A percentile compares a stretch with the other conserved stretches of the same genome.
Evolutionary conservation across 2,888 invertebrate species (phyloP).

Genomic region (Heliconius sara): DNA sequence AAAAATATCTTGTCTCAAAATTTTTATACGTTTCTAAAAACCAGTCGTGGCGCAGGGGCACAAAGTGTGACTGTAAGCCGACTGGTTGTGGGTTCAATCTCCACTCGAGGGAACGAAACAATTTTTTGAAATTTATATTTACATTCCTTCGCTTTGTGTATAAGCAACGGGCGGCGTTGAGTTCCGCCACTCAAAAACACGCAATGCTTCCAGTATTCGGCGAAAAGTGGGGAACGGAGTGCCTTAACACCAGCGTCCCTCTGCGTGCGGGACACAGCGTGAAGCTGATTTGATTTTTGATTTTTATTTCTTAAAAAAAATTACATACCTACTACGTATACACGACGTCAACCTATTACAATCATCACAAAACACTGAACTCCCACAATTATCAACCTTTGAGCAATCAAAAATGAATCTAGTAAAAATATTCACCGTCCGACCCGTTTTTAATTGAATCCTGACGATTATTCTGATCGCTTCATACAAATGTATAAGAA

Average conservation of each 20-base stretch:
- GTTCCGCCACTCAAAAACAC: neutral
- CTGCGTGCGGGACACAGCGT: neutral
- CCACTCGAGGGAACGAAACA: too few species aligned
- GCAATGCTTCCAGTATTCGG: neutral
- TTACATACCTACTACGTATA: neutral
- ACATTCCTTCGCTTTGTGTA: too few species aligned
- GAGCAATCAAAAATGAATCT: constrained; percentile 25
- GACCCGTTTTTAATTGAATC: constrained; percentile 52
- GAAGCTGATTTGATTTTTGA: neutral
- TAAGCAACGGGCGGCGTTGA: too few species aligned
- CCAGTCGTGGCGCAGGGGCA: too few species aligned
- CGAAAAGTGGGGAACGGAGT: neutral
- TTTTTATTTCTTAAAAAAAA: too few species aligned
- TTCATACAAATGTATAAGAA: constrained; percentile 52
- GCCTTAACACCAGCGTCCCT: neutral
- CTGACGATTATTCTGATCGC: constrained; percentile 50
- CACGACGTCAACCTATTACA: neutral
- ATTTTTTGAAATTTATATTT: too few species aligned
- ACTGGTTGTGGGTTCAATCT: too few species aligned
- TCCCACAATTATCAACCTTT: constrained; percentile 16
- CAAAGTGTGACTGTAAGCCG: too few species aligned
- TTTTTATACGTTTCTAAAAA: too few species aligned
- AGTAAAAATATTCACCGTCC: constrained; percentile 33
- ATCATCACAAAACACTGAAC: constrained; percentile 10
- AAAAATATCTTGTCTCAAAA: too few species aligned